Evolutionary conservation across 2,888 invertebrate species (phyloP).

Genomic region (Frankliniella fusca): DNA sequence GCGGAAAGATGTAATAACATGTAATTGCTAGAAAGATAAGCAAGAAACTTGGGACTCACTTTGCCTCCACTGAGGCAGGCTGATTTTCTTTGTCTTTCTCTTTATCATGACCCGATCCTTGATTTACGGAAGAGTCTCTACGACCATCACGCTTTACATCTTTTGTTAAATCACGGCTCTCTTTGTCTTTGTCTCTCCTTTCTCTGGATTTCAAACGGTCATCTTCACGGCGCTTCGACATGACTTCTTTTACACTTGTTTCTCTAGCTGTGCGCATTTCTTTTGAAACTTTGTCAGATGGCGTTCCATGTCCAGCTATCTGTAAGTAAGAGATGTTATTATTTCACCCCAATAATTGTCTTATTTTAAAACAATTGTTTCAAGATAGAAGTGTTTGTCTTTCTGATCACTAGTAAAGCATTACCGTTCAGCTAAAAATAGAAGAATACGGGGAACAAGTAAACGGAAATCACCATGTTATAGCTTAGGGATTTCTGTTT

Average conservation of each 20-base stretch:
- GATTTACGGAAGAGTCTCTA: not conserved
- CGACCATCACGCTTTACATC: not conserved
- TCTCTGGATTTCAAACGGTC: slow-evolving; percentile 34
- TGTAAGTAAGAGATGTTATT: not conserved
- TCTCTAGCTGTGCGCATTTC: slow-evolving; percentile 31
- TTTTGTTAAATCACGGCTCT: slow-evolving; percentile 10
- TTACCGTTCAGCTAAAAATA: not conserved
- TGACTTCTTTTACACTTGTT: slow-evolving; percentile 34
- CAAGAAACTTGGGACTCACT: not conserved
- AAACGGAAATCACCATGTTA: no score
- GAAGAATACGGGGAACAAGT: no score
- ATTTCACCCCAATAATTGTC: not conserved
- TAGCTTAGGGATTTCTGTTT: no score
- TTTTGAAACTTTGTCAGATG: slow-evolving; percentile 33
- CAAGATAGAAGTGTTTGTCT: slow-evolving; percentile 31
- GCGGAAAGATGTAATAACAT: not conserved
- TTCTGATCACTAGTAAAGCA: slow-evolving; percentile 27
- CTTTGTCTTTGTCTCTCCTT: slow-evolving; percentile 33
- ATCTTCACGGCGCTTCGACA: slow-evolving; percentile 34
- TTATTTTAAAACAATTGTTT: slow-evolving; percentile 29
- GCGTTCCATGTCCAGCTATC: slow-evolving; percentile 29
- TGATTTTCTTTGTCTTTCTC: slow-evolving; percentile 9
- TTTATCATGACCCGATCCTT: not conserved
- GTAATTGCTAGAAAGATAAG: not conserved
- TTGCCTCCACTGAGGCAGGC: not conserved